A percentile compares a stretch with the other conserved stretches of the same genome.
Evolutionary conservation across 2,888 invertebrate species (phyloP).

Genomic region (Lingula anatina): DNA sequence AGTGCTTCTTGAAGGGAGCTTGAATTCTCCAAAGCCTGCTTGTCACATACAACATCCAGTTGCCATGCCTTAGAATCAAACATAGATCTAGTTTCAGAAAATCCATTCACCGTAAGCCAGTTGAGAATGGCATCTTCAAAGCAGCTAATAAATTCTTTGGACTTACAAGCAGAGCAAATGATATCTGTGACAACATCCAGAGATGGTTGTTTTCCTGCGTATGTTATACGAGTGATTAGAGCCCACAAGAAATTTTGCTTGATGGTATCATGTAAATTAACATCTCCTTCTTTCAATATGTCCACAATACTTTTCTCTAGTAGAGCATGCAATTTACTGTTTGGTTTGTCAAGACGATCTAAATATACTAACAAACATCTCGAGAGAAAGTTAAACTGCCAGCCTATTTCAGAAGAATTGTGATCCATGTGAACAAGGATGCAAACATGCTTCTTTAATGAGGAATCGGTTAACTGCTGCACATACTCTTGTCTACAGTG

Average conservation of each 20-base stretch:
- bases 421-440: constrained; percentile 4
- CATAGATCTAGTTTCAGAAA: background rate
- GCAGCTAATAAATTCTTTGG: background rate
- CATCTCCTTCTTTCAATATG: constrained; percentile 7
- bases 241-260: constrained; percentile 20
- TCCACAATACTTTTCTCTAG: constrained; percentile 6
- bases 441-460: constrained; percentile 1
- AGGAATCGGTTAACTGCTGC: background rate
- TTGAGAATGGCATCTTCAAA: background rate
- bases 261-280: constrained; percentile 9
- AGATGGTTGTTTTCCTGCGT: constrained; percentile 9
- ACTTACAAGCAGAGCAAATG: constrained; percentile 1
- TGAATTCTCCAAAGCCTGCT: background rate
- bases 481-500: background rate
- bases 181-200: constrained; percentile 11
- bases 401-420: too few relatives aligned
- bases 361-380: constrained; percentile 17
- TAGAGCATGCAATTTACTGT: constrained; percentile 6
- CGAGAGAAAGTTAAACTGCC: constrained; percentile 18
- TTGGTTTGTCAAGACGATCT: constrained; percentile 15
- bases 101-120: background rate
- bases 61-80: constrained; percentile 1
- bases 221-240: constrained; percentile 20
- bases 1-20: constrained; percentile 1
- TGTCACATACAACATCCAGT: constrained; percentile 1